Evolutionary conservation across 1,140 invertebrate genomes (phyloP), one percentile per base, ranked within the genome.

Genomic region (Drosophila punjabiensis): DNA sequence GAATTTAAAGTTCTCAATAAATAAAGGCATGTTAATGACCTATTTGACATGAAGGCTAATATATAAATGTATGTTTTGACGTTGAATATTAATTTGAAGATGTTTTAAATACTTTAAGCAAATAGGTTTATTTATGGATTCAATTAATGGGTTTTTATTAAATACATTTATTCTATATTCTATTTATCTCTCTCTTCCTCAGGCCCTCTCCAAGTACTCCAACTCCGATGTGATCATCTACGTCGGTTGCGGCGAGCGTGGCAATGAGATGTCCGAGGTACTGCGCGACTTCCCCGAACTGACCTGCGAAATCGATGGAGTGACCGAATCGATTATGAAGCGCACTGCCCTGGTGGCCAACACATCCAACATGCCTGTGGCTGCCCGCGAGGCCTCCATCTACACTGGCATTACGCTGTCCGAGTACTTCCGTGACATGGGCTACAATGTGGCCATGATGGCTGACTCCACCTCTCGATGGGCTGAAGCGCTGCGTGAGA

Each of bases 401-500:
- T 99, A 99, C 93, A 99, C 99, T 0, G 98, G 98, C 93, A 99
- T 99, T 93, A 99, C 99, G 0, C 94, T 99, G 3, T 99, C 98
- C n/a, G 99, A 99, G 94, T 99, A 99, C 93, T 99, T 99, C 95
- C 95, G 97, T 92, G 98, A 99, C 94, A 99, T 99, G 99, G 99
- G 99, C 93, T 99, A 99, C 95, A 99, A 99, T 93, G 99, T 99
- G 41, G 98, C 99, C 56, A 99, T 99, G 99, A 99, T 99, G 99
- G 99, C 99, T 78, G 99, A 99, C 94, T 99, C 99, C 6, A 99
- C 99, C 6, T 99, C 99, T 18, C 98, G 99, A 95, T 99, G 99
- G 99, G 99, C 99, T 52, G 99, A 99, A 94, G 99, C 99, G 78
- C 95, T 99, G 92, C 96, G 99, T 96, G 99, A 99, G 96, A 99